A percentile compares a stretch with the other conserved stretches of the same genome.
Conservation (phyloP, 2,888 invertebrate genomes). For the Osmoderma eremita region DNA sequence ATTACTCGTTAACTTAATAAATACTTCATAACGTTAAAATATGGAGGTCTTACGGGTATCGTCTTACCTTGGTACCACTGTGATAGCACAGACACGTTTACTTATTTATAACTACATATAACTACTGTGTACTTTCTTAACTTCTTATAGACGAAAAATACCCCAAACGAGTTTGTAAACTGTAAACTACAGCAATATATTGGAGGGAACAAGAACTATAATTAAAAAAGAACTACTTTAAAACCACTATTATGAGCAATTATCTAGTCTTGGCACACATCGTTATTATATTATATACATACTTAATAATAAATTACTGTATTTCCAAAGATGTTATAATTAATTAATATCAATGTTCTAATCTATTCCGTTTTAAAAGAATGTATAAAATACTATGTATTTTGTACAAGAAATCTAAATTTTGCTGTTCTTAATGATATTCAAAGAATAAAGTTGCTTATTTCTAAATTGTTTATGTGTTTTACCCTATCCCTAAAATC, state of each 20-base stretch:
- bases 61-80: slow-evolving; percentile 43
- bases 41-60: slow-evolving; percentile 43
- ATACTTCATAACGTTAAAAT: slow-evolving; percentile 2
- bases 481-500: neutral
- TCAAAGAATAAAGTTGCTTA: slow-evolving; percentile 42
- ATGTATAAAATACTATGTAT: slow-evolving; percentile 39
- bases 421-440: slow-evolving; percentile 37
- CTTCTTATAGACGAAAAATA: slow-evolving; percentile 10
- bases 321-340: slow-evolving; percentile 20
- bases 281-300: slow-evolving; percentile 35
- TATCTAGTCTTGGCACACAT: slow-evolving; percentile 42
- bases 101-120: slow-evolving; percentile 25
- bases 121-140: slow-evolving; percentile 22
- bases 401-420: slow-evolving; percentile 30
- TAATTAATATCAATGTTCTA: slow-evolving; percentile 14
- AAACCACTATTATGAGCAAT: slow-evolving; percentile 42
- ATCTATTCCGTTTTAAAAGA: slow-evolving; percentile 27
- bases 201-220: slow-evolving; percentile 42
- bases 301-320: slow-evolving; percentile 25
- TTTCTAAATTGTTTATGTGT: slow-evolving; percentile 31
- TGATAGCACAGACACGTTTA: slow-evolving; percentile 42
- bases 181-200: slow-evolving; percentile 43
- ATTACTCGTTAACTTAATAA: slow-evolving; percentile 11
- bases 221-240: slow-evolving; percentile 14
- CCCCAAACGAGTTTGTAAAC: slow-evolving; percentile 37